Base-by-base conservation (phyloP, 2,113 vertebrate genomes). In the Vulpes vulpes region DNA sequence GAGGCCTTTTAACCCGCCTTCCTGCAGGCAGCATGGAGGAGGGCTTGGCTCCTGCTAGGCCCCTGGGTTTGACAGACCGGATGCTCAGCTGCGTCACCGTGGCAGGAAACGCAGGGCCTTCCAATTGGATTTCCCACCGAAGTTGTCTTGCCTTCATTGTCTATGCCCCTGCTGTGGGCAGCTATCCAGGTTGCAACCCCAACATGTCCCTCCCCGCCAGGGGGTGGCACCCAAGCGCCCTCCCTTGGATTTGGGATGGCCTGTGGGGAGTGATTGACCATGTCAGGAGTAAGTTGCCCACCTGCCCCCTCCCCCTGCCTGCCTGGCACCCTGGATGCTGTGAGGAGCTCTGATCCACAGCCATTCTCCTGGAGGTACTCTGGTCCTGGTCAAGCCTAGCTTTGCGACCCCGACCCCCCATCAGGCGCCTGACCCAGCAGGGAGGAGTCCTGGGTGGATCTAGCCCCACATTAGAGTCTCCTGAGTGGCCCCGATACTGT, bases 11-110 rank as follows among this genome's bases (percentile, higher is more conserved):
- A 17, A 9, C 15, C 19, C 2, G 53, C 51, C 49, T 19, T 12
- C 43, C 32, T 8, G 32, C 1, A 2, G 15, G 16, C 59, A 1
- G 17, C 5, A 14, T 2, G 60, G n/a, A 9, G 32, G 32, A 22
- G 7, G 22, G 64, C 11, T 15, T 12, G 4, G 49, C 51, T 55
- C 32, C 62, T 2, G 8, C 16, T 19, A 1, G 35, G 35, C 11
- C 43, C 35, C 81, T 62, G 32, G 32, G 74, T 9, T 80, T 55
- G n/a, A 19, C 49, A 14, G 89, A 27, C 15, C 3, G 38, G 1
- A 3, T 0, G 8, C 23, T 5, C 11, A 30, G 43, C 43, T 43
- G 43, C 43, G 43, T 43, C 43, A 23, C 57, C 8, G 9, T 67
- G 11, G n/a, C n/a, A 38, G 27, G 71, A 51, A 49, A 20, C 15